A percentile compares a stretch with the other conserved stretches of the same genome.
phyloP scores from a whole-genome alignment of 2,113 vertebrate genomes.

The Platichthys flesus region DNA sequence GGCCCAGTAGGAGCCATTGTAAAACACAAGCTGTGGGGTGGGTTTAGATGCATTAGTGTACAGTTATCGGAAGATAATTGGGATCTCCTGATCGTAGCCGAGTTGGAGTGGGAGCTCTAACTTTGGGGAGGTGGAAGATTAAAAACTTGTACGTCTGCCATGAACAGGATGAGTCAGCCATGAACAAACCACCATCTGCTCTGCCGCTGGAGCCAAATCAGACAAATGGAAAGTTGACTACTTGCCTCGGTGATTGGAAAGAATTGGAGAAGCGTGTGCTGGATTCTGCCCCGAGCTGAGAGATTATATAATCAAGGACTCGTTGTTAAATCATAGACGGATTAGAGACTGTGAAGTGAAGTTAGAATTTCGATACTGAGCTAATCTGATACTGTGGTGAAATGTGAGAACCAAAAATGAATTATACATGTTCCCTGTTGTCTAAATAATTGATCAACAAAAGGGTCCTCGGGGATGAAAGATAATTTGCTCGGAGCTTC shows the following conservation, averaged over 20 bases:
- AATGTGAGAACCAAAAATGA: conserved; percentile 16
- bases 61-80: neutral
- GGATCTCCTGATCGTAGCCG: neutral
- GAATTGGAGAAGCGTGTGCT: neutral
- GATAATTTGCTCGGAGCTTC: conserved; percentile 14
- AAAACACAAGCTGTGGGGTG: neutral
- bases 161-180: conserved; percentile 14
- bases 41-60: neutral
- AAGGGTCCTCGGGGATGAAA: conserved; percentile 15
- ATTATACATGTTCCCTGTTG: conserved; percentile 46
- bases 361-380: conserved; percentile 14
- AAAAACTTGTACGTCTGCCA: neutral
- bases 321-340: neutral
- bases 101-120: neutral
- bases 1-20: neutral
- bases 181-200: conserved; percentile 18
- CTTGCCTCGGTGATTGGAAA: too few relatives aligned
- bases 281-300: neutral
- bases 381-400: conserved; percentile 22
- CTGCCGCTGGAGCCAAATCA: neutral
- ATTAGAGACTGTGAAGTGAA: neutral
- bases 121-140: too few relatives aligned
- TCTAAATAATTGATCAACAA: conserved; percentile 64
- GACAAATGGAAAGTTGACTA: too few relatives aligned
- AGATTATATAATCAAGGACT: neutral